Evolutionary conservation across 2,888 invertebrate species (phyloP).

Genomic region (Eueremaeus valkanovi): DNA sequence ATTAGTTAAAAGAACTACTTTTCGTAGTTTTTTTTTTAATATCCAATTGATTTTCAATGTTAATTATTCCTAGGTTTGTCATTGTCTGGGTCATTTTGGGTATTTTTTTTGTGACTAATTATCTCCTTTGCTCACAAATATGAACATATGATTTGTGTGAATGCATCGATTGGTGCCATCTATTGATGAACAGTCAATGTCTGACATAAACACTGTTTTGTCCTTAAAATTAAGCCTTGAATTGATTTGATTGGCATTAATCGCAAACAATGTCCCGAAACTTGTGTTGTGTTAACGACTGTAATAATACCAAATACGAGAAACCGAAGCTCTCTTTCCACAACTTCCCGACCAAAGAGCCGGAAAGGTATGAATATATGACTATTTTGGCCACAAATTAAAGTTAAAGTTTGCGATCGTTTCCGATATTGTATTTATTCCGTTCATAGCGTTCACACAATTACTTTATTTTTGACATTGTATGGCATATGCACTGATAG

Average conservation of each 20-base stretch:
- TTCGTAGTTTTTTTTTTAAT: no score
- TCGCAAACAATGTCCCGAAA: background rate
- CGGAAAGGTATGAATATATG: background rate
- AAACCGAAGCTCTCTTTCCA: background rate
- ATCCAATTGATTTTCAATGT: no score
- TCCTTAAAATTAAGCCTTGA: background rate
- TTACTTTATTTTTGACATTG: no score
- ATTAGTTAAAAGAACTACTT: no score
- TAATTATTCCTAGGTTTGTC: no score
- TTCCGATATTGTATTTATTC: no score
- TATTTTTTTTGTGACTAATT: no score
- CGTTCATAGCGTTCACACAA: no score
- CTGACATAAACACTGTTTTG: background rate
- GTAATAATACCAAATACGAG: background rate
- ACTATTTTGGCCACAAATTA: background rate
- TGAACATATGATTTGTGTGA: background rate
- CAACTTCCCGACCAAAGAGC: constrained; percentile 20
- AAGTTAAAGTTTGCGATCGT: no score
- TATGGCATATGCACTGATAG: no score
- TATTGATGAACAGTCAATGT: background rate
- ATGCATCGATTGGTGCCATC: background rate
- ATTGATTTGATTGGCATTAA: background rate
- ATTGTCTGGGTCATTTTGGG: no score
- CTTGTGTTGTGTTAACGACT: background rate
- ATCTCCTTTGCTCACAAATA: no score